Base-by-base conservation (phyloP, 2,113 vertebrate genomes). In the Brachyhypopomus gauderio region DNA sequence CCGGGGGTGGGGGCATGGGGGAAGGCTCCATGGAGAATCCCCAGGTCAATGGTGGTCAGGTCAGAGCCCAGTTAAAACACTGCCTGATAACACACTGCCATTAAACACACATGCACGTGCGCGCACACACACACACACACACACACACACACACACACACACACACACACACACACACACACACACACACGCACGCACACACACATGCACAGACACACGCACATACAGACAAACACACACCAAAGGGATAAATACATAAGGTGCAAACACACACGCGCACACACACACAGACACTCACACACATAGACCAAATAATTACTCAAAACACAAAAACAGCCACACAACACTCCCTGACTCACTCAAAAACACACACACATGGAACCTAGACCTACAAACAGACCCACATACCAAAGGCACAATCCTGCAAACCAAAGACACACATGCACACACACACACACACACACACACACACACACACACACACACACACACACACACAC, bases 1-100 rank as follows among this genome's bases (percentile, higher is more conserved):
- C 25, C n/a, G 56, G 41, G 41, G 55, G 67, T 36, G 72, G 64
- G 70, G 78, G 25, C 23, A 48, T 60, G n/a, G 56, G 67, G 75
- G 78, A 71, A 83, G 34, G 52, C 74, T 77, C 73, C 72, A 5
- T 77, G 77, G 82, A 86, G 79, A 84, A 79, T 77, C 82, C 84
- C 67, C 69, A 34, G 77, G 79, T 81, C 81, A 86, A 75, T 70
- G 27, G 25, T 63, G 30, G 6, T 25, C 63, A 80, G 64, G 59
- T 62, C 75, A 78, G 77, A 82, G 60, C 59, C 41, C 36, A 14
- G 45, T 84, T 72, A 78, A 71, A 60, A 17, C 36, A 25, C 36
- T 60, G 20, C 48, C 66, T 70, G 22, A 78, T 76, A 83, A 81
- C 16, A 27, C 64, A 34, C 3, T 9, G 30, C 52, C 20, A 38